These are phyloP conservation scores for Gonatopus flavifemur DNA, from an alignment of 1,140 invertebrate species.

Conservation along the genomic window DNA sequence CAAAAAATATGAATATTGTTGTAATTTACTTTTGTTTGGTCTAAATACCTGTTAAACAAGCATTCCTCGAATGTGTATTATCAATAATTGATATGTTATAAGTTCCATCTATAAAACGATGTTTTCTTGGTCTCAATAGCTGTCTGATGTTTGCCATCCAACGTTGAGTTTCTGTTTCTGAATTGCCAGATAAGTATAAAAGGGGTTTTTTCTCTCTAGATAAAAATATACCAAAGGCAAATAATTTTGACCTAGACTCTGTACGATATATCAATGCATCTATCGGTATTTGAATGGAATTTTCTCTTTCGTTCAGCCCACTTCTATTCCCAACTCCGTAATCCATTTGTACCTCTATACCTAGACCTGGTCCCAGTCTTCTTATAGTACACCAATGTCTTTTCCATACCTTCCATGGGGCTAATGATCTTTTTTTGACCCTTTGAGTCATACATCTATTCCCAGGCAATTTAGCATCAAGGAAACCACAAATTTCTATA, in stretches of 20 bases:
- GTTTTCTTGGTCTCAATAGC: constrained; percentile 50
- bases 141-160: constrained; percentile 61
- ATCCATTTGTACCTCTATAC: constrained; percentile 47
- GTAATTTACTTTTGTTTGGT: neutral
- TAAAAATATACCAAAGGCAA: constrained; percentile 60
- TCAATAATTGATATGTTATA: constrained; percentile 61
- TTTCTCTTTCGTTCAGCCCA: constrained; percentile 27
- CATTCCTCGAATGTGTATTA: constrained; percentile 57
- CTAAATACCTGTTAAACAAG: constrained; percentile 49
- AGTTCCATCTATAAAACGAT: constrained; percentile 45
- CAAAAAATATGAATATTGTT: neutral
- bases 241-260: constrained; percentile 60
- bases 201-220: constrained; percentile 56
- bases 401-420: constrained; percentile 50
- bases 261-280: constrained; percentile 57
- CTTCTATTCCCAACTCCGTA: constrained; percentile 19
- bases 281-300: constrained; percentile 46
- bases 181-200: constrained; percentile 56
- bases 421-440: constrained; percentile 39
- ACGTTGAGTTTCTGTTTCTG: constrained; percentile 60
- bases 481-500: constrained; percentile 42
- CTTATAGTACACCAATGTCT: constrained; percentile 52
- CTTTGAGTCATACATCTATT: constrained; percentile 36
- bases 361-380: constrained; percentile 36
- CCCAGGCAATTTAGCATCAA: constrained; percentile 45